A percentile compares a stretch with the other conserved stretches of the same genome.
Evolutionary conservation across 1,140 invertebrate genomes (phyloP).

Genomic region (Drosophila parvula): DNA sequence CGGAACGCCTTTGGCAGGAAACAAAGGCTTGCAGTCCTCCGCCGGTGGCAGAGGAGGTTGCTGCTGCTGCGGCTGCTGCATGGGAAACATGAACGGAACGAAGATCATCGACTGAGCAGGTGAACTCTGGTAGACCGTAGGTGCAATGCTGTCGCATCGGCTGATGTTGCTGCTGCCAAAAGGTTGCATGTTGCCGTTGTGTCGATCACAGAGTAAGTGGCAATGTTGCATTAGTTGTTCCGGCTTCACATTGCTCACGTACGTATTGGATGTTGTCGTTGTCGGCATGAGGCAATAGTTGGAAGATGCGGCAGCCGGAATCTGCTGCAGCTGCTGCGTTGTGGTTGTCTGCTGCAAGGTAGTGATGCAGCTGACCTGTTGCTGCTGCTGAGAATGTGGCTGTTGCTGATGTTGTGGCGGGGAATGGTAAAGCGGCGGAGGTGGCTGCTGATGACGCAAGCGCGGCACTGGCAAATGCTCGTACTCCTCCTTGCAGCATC

Average conservation of each 20-base stretch:
- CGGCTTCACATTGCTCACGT: constrained; percentile 28
- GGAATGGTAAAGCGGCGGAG: constrained; percentile 39
- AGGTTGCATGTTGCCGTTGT: constrained; percentile 10
- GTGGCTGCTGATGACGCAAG: constrained; percentile 47
- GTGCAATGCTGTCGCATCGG: not conserved
- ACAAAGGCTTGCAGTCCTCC: constrained; percentile 26
- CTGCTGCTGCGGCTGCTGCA: constrained; percentile 33
- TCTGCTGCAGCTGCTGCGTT: constrained; percentile 57
- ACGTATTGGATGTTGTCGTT: constrained; percentile 26
- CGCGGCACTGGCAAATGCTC: constrained; percentile 68
- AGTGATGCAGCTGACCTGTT: constrained; percentile 63
- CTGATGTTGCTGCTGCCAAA: constrained; percentile 5
- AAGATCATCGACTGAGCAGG: constrained; percentile 61
- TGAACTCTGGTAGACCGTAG: constrained; percentile 5
- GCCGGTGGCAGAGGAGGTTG: constrained; percentile 15
- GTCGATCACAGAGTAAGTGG: constrained; percentile 28
- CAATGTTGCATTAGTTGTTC: constrained; percentile 23
- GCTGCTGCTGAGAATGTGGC: constrained; percentile 23
- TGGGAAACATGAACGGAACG: constrained; percentile 58
- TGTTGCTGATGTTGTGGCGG: constrained; percentile 23
- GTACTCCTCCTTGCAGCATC: constrained; percentile 48
- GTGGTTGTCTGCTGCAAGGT: constrained; percentile 65
- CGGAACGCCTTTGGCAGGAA: constrained; percentile 33
- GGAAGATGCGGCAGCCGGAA: constrained; percentile 29
- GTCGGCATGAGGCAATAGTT: constrained; percentile 32